phyloP scores from a whole-genome alignment of 2,113 vertebrate species.

The Nibea albiflora region DNA sequence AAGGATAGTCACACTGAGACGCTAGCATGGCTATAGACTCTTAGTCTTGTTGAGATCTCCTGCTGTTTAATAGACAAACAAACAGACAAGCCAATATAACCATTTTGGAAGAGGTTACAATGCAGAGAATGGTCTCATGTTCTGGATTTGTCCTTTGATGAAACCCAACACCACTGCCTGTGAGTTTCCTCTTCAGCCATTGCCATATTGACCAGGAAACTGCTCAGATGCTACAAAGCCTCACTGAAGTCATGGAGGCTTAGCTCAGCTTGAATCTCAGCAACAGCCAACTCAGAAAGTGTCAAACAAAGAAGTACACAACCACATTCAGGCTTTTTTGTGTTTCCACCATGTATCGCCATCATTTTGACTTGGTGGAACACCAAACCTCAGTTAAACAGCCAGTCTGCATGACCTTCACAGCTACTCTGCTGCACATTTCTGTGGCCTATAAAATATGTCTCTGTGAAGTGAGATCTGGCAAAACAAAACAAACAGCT shows the following conservation, averaged over 20 bases:
- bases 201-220: conserved; percentile 34
- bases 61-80: conserved; percentile 8
- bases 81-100: not conserved
- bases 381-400: conserved; percentile 42
- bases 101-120: not conserved
- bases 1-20: not conserved
- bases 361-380: conserved; percentile 37
- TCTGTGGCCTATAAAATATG: conserved; percentile 23
- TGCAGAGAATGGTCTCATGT: conserved; percentile 45
- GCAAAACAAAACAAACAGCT: conserved; percentile 22
- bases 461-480: conserved; percentile 15
- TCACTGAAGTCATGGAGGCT: not conserved
- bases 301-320: conserved; percentile 35
- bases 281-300: conserved; percentile 28
- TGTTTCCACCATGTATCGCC: conserved; percentile 25
- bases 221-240: conserved; percentile 30
- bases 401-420: conserved; percentile 2
- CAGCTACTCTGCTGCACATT: conserved; percentile 18
- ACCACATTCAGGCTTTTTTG: conserved; percentile 33
- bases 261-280: conserved; percentile 23
- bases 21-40: not conserved
- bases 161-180: conserved; percentile 11
- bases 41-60: not conserved
- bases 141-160: conserved; percentile 48
- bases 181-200: not conserved